These are phyloP conservation scores for Oxytorus armatus DNA, from an alignment of 2,888 invertebrate species.

Conservation along the genomic window DNA sequence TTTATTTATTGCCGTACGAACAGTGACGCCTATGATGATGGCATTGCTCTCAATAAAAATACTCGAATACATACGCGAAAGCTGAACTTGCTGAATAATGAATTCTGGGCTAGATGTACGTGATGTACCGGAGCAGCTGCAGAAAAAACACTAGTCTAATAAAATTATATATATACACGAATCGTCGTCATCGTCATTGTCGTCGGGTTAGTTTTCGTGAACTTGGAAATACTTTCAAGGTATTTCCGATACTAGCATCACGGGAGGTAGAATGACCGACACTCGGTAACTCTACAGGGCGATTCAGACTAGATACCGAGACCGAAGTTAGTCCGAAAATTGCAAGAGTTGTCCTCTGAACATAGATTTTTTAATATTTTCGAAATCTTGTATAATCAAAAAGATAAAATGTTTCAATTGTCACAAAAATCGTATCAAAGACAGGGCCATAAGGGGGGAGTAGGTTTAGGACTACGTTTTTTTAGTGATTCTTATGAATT, in stretches of 20 bases:
- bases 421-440: too few species aligned
- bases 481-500: too few species aligned
- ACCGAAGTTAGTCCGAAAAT: too few species aligned
- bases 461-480: too few species aligned
- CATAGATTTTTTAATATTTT: too few species aligned
- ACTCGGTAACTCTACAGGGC: background rate
- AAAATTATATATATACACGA: background rate
- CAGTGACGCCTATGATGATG: background rate
- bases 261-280: constrained; percentile 20
- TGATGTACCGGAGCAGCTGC: background rate
- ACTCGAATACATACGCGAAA: constrained; percentile 6
- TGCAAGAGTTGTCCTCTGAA: too few species aligned
- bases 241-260: background rate
- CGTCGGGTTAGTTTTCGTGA: background rate
- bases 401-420: too few species aligned
- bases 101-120: constrained; percentile 35
- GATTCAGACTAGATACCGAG: background rate
- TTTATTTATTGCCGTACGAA: background rate
- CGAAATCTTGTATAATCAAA: too few species aligned
- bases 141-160: background rate
- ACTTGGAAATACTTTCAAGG: constrained; percentile 38
- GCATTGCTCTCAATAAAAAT: constrained; percentile 18
- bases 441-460: too few species aligned
- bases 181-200: background rate
- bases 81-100: constrained; percentile 55